phyloP scores from a whole-genome alignment of 2,888 invertebrate genomes.

The Zhengitettix transpicula region DNA sequence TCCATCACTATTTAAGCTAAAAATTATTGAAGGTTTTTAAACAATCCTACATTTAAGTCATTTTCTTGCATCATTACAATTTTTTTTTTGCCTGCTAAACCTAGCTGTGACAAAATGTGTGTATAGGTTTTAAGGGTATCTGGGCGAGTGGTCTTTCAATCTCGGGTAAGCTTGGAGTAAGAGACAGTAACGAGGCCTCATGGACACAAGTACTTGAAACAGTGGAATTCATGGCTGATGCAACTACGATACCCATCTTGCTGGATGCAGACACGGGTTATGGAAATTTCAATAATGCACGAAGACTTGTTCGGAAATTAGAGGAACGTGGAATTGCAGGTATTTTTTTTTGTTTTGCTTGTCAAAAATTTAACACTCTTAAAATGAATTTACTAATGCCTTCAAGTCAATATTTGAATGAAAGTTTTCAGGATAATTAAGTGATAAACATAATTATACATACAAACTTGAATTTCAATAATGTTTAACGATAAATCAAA shows the following conservation, averaged over 20 bases:
- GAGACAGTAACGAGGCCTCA: constrained; percentile 29
- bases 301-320: constrained; percentile 25
- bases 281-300: constrained; percentile 30
- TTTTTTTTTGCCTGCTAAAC: too few relatives aligned
- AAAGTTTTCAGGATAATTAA: too few relatives aligned
- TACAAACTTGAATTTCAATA: too few relatives aligned
- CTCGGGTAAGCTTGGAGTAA: constrained; percentile 26
- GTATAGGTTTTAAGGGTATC: constrained; percentile 21
- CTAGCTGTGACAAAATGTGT: neutral
- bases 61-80: too few relatives aligned
- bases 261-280: constrained; percentile 30
- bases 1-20: too few relatives aligned
- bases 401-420: too few relatives aligned
- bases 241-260: constrained; percentile 25
- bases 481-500: too few relatives aligned
- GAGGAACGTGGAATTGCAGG: constrained; percentile 28
- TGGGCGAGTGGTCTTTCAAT: constrained; percentile 29
- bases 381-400: neutral
- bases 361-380: neutral
- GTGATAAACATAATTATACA: too few relatives aligned
- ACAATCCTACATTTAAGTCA: too few relatives aligned
- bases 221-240: constrained; percentile 28
- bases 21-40: too few relatives aligned
- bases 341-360: constrained; percentile 9
- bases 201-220: constrained; percentile 30